Conservation (phyloP, 2,113 vertebrate genomes). For the Chrysemys picta region DNA sequence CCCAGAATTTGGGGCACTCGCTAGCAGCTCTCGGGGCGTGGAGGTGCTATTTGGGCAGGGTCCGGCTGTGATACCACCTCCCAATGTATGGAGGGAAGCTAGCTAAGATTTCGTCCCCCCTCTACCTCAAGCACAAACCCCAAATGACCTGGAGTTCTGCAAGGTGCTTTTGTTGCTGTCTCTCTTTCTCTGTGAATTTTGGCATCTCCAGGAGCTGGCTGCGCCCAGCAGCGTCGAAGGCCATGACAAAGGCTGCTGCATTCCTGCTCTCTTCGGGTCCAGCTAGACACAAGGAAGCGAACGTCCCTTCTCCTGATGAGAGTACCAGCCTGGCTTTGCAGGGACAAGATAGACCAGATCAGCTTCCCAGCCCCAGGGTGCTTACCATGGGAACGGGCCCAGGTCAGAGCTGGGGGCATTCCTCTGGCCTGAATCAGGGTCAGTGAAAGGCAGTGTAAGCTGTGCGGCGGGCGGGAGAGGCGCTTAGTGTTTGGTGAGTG, state of each 20-base stretch:
- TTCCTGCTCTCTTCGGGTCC: fast-evolving
- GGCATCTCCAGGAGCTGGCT: constrained; percentile 36
- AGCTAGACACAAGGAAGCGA: not conserved
- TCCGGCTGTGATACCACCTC: not conserved
- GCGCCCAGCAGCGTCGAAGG: not conserved
- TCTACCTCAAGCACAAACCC: not conserved
- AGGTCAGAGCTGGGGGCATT: not conserved
- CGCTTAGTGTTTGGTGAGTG: not conserved
- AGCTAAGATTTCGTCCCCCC: not conserved
- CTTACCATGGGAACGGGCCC: not conserved
- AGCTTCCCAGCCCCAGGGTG: not conserved
- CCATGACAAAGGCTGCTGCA: not conserved
- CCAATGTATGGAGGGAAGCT: too few species aligned
- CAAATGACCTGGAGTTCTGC: not conserved
- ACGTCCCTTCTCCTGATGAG: not conserved
- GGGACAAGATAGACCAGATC: not conserved
- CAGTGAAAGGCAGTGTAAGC: not conserved
- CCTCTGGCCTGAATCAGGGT: not conserved
- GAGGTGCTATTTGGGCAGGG: not conserved
- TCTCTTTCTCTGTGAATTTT: not conserved
- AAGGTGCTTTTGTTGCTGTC: not conserved
- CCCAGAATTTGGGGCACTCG: not conserved
- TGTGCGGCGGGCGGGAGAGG: not conserved
- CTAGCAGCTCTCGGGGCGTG: fast-evolving
- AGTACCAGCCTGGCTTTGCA: not conserved